A percentile compares a stretch with the other conserved stretches of the same genome.
phyloP scores from a whole-genome alignment of 2,888 invertebrate species.

The Melolontha melolontha region DNA sequence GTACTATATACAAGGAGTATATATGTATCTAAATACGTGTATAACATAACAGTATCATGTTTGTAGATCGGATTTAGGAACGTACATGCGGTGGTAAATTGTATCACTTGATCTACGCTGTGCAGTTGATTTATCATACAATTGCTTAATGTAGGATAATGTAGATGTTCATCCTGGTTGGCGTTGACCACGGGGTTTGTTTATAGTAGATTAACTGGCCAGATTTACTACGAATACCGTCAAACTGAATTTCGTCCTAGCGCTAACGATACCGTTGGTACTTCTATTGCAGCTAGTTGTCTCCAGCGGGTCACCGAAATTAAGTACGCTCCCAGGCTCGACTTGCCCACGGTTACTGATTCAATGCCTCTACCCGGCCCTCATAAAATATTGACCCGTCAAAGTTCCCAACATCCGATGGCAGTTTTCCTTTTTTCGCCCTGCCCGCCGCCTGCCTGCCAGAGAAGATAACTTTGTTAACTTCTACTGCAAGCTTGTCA shows the following conservation, averaged over 20 bases:
- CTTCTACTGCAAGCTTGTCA: slow-evolving; percentile 40
- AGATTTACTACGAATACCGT: slow-evolving; percentile 50
- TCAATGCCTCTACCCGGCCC: slow-evolving; percentile 34
- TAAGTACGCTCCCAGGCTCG: too few species aligned
- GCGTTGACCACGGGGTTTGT: slow-evolving; percentile 50
- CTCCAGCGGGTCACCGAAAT: too few species aligned
- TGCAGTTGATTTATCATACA: slow-evolving; percentile 42
- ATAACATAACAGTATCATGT: slow-evolving; percentile 22
- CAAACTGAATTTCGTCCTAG: too few species aligned
- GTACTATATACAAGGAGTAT: too few species aligned
- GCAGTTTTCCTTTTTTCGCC: slow-evolving; percentile 10
- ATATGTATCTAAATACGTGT: too few species aligned
- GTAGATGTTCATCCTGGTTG: slow-evolving; percentile 51
- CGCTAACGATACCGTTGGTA: too few species aligned
- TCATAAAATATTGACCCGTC: slow-evolving; percentile 48
- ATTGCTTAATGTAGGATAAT: slow-evolving; percentile 52
- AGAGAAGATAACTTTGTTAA: slow-evolving; percentile 41
- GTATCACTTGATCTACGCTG: slow-evolving; percentile 37
- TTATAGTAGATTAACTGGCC: slow-evolving; percentile 53
- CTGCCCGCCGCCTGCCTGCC: neutral
- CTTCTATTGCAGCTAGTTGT: too few species aligned
- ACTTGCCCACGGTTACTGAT: neutral
- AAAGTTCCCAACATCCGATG: slow-evolving; percentile 42
- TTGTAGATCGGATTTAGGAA: slow-evolving; percentile 32
- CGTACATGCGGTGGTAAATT: slow-evolving; percentile 30